phyloP scores from a whole-genome alignment of 2,888 invertebrate genomes.

The Pandemis cinnamomeana region DNA sequence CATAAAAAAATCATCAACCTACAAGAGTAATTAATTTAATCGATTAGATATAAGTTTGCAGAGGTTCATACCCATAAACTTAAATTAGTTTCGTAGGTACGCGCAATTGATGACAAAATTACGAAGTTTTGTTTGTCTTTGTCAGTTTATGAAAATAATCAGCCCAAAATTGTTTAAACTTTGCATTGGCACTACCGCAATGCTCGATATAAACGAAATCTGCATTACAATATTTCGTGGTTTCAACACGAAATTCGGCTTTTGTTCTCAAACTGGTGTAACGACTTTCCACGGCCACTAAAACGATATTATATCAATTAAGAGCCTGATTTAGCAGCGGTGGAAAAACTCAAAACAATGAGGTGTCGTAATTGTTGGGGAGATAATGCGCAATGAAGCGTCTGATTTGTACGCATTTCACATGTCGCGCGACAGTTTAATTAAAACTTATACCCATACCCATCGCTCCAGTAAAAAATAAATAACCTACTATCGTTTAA shows the following conservation, averaged over 20 bases:
- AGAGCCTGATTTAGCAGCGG: constrained; percentile 74
- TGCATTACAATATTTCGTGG: constrained; percentile 73
- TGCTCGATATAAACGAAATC: constrained; percentile 56
- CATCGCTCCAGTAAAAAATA: constrained; percentile 48
- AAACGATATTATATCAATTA: constrained; percentile 81
- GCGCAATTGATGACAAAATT: neutral
- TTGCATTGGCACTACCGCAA: neutral
- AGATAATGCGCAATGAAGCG: constrained; percentile 75
- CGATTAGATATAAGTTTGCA: too few species aligned
- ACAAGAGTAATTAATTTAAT: too few species aligned
- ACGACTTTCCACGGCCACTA: constrained; percentile 77
- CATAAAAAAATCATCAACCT: too few species aligned
- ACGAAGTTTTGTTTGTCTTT: neutral
- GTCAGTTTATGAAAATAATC: neutral
- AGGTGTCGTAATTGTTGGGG: constrained; percentile 71
- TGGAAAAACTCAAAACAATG: constrained; percentile 81
- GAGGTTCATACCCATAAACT: too few species aligned
- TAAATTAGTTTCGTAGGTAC: too few species aligned
- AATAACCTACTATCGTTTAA: constrained; percentile 47
- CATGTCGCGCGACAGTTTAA: constrained; percentile 38
- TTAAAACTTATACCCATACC: constrained; percentile 42
- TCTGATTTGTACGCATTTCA: constrained; percentile 63
- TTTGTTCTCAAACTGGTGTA: constrained; percentile 74
- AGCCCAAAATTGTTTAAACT: neutral
- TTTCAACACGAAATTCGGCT: constrained; percentile 77